These are phyloP conservation scores for Priocnemis perturbator DNA, from an alignment of 2,888 invertebrate genomes.

Conservation along the genomic window DNA sequence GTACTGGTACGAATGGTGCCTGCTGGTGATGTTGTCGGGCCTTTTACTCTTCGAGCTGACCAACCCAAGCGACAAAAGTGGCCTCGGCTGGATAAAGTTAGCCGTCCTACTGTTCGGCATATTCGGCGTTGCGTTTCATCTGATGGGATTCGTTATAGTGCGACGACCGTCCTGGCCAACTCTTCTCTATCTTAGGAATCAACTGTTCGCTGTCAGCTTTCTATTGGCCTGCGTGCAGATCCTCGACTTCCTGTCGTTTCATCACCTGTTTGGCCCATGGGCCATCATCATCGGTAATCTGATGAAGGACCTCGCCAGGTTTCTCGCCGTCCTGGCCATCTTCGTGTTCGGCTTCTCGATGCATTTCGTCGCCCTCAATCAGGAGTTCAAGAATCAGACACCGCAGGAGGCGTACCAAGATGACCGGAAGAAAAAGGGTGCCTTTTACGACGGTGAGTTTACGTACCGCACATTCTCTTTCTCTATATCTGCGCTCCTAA, in stretches of 20 bases:
- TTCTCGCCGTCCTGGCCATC: conserved; percentile 97
- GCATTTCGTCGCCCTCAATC: conserved; percentile 96
- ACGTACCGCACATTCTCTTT: not conserved
- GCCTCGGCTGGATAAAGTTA: conserved; percentile 95
- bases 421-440: conserved; percentile 76
- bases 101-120: conserved; percentile 91
- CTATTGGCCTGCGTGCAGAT: conserved; percentile 98
- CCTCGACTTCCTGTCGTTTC: conserved; percentile 97
- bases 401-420: conserved; percentile 54
- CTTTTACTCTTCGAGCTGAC: conserved; percentile 96
- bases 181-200: conserved; percentile 95
- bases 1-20: conserved; percentile 97
- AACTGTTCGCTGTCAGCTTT: conserved; percentile 96
- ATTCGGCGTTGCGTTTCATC: conserved; percentile 92
- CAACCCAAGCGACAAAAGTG: conserved; percentile 98
- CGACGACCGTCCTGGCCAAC: conserved; percentile 87
- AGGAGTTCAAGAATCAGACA: conserved; percentile 86
- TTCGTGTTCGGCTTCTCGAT: conserved; percentile 99
- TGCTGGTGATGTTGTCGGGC: conserved; percentile 96
- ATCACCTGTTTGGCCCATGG: conserved; percentile 99
- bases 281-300: conserved; percentile 98
- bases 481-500: not conserved
- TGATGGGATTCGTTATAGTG: conserved; percentile 84
- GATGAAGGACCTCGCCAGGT: conserved; percentile 95
- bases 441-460: conserved; percentile 86